phyloP scores from a whole-genome alignment of 2,888 invertebrate genomes.

The Nemapogon koenigi region DNA sequence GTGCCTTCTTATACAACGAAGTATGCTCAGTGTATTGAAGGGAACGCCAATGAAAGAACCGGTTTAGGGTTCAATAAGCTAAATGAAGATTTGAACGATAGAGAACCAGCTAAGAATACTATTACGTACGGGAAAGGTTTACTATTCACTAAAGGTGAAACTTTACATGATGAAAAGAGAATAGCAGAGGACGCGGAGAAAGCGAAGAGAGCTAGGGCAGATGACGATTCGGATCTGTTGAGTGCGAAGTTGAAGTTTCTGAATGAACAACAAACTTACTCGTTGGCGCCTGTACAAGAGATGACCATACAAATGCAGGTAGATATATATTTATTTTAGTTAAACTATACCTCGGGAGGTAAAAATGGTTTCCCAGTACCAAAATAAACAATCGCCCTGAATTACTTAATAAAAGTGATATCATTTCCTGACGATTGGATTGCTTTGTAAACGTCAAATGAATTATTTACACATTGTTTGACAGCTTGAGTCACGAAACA shows the following conservation, averaged over 20 bases:
- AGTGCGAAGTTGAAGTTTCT: conserved; percentile 61
- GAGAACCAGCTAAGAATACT: conserved; percentile 33
- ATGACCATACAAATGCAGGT: conserved; percentile 67
- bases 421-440: too few relatives aligned
- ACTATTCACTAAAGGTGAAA: conserved; percentile 60
- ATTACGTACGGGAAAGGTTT: conserved; percentile 49
- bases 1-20: conserved; percentile 47
- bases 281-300: conserved; percentile 58
- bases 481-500: too few relatives aligned
- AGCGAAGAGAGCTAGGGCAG: conserved; percentile 20
- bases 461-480: too few relatives aligned
- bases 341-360: conserved; percentile 7
- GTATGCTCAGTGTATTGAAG: conserved; percentile 51
- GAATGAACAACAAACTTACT: conserved; percentile 45
- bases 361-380: too few relatives aligned
- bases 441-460: too few relatives aligned
- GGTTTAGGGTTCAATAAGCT: conserved; percentile 52
- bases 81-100: conserved; percentile 22
- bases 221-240: conserved; percentile 42
- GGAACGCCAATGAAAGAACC: conserved; percentile 40
- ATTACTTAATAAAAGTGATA: too few relatives aligned
- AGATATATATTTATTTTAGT: conserved; percentile 14
- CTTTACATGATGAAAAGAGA: conserved; percentile 43
- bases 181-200: conserved; percentile 26
- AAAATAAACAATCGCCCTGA: too few relatives aligned